Evolutionary conservation across 2,113 vertebrate genomes (phyloP).

Genomic region (Plestiodon gilberti): DNA sequence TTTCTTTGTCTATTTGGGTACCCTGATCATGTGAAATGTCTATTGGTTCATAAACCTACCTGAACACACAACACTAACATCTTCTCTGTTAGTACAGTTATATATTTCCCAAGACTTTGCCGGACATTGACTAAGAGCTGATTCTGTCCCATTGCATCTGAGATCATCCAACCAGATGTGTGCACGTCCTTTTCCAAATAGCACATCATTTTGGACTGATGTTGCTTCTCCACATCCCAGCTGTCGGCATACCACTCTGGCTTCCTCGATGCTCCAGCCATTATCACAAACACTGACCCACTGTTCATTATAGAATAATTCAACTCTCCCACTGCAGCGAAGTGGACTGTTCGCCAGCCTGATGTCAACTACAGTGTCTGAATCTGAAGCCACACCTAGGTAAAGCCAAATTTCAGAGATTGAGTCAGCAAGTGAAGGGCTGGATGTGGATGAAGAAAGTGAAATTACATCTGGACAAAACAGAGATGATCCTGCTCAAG

Average conservation of each 20-base stretch:
- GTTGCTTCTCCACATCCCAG: conserved; percentile 43
- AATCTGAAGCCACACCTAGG: too few relatives aligned
- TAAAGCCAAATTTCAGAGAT: too few relatives aligned
- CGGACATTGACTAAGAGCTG: neutral
- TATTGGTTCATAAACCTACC: conserved; percentile 21
- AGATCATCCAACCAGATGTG: conserved; percentile 31
- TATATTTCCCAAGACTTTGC: conserved; percentile 41
- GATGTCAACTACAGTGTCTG: neutral
- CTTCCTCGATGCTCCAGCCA: conserved; percentile 17
- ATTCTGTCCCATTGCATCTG: conserved; percentile 23
- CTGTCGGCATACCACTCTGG: conserved; percentile 53
- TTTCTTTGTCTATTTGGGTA: too few relatives aligned
- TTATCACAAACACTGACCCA: conserved; percentile 38
- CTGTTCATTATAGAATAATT: conserved; percentile 10
- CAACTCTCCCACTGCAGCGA: conserved; percentile 34
- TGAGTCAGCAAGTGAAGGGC: neutral
- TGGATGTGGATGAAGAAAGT: too few relatives aligned
- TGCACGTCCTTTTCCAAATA: neutral
- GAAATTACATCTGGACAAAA: too few relatives aligned
- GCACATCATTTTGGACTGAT: neutral
- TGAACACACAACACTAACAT: conserved; percentile 60
- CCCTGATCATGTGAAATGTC: neutral
- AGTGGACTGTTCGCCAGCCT: conserved; percentile 1
- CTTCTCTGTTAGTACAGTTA: conserved; percentile 66
- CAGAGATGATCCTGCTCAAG: too few relatives aligned